phyloP scores from a whole-genome alignment of 2,113 vertebrate genomes.

The Baryphthengus martii region DNA sequence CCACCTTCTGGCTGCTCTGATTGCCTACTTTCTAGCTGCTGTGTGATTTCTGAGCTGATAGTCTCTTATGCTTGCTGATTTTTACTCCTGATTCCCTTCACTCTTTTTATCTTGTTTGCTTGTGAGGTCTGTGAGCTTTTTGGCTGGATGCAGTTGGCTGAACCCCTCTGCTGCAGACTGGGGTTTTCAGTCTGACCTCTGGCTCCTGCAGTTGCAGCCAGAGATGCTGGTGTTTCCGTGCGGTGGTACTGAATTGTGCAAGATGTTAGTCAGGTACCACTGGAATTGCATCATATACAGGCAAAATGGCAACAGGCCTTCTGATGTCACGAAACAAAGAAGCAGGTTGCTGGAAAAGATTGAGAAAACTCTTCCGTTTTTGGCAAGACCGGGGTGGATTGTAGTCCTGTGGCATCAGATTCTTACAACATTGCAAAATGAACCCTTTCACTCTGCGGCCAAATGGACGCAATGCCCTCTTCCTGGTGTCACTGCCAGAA shows the following conservation, averaged over 20 bases:
- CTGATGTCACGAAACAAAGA: not conserved
- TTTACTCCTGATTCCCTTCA: not conserved
- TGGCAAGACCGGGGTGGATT: not conserved
- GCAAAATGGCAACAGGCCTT: not conserved
- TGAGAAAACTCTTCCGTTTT: not conserved
- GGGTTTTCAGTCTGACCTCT: not conserved
- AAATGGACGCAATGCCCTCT: not conserved
- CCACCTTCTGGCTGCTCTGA: not conserved
- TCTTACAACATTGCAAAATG: not conserved
- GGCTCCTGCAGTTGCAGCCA: not conserved
- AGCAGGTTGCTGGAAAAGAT: not conserved
- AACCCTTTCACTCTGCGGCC: fast-evolving
- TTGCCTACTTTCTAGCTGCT: not conserved
- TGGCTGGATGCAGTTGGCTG: not conserved
- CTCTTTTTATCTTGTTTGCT: not conserved
- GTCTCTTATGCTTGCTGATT: not conserved
- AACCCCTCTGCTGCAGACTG: not conserved
- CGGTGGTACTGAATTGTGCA: not conserved
- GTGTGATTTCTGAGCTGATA: not conserved
- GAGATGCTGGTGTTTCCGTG: not conserved
- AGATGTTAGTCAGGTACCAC: not conserved
- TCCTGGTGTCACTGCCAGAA: not conserved
- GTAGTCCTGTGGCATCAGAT: not conserved
- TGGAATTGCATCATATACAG: not conserved
- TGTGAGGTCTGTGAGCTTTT: not conserved